Percentiles rank a stretch among this genome's conserved stretches.
Evolutionary conservation across 2,113 vertebrate genomes (phyloP).

Genomic region (Periophthalmus modestus): DNA sequence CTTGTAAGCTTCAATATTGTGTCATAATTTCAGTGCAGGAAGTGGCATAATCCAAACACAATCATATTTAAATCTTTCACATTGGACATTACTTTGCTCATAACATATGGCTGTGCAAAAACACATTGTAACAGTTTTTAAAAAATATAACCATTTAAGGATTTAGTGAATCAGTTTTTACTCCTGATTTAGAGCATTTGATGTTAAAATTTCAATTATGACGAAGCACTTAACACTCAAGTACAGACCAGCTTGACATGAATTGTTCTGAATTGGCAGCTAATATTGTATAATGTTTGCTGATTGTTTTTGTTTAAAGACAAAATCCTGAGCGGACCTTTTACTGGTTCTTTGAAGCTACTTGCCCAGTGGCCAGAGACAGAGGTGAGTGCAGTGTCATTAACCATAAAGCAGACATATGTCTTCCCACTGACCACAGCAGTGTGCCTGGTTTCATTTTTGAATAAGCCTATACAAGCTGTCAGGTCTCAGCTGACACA

Average conservation of each 20-base stretch:
- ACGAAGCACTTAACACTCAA: neutral
- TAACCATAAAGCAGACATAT: neutral
- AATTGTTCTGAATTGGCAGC: neutral
- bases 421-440: neutral
- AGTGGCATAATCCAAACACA: too few relatives aligned
- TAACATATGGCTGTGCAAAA: neutral
- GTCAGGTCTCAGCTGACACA: too few relatives aligned
- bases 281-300: neutral
- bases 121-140: neutral
- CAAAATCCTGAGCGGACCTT: slow-evolving; percentile 80
- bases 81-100: neutral
- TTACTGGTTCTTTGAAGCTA: slow-evolving; percentile 86
- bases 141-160: neutral
- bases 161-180: neutral
- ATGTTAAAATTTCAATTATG: neutral
- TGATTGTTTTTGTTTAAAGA: slow-evolving; percentile 64
- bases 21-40: neutral
- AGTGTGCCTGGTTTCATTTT: neutral
- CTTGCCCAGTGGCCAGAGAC: slow-evolving; percentile 78
- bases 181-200: neutral
- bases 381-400: slow-evolving; percentile 75
- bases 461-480: too few relatives aligned
- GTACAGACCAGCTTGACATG: neutral
- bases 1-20: neutral
- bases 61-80: neutral